Evolutionary conservation across 2,113 vertebrate genomes (phyloP).

Genomic region (Anoplopoma fimbria): DNA sequence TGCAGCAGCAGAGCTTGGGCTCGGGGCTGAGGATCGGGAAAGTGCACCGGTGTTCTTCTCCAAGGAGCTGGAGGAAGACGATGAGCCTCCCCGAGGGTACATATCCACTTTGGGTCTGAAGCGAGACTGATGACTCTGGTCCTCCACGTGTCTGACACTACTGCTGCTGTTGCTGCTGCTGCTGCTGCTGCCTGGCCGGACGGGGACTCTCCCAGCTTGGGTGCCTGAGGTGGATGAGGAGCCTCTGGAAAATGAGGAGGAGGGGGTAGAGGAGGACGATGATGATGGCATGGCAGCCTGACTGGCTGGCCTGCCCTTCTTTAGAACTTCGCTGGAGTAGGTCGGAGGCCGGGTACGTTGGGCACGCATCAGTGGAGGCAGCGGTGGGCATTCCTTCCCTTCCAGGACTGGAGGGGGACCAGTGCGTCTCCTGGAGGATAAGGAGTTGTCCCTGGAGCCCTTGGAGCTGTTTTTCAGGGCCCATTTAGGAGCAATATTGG

Average conservation of each 20-base stretch:
- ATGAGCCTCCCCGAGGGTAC: conserved; percentile 75
- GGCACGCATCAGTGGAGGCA: conserved; percentile 83
- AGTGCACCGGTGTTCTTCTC: conserved; percentile 79
- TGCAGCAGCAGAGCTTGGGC: conserved; percentile 60
- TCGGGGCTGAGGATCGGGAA: conserved; percentile 70
- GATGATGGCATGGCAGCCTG: conserved; percentile 50
- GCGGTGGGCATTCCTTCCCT: conserved; percentile 91
- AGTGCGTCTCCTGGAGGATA: conserved; percentile 88
- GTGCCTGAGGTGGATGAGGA: conserved; percentile 51
- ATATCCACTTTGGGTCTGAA: conserved; percentile 82
- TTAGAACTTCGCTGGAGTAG: conserved; percentile 63
- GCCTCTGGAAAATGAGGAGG: conserved; percentile 53
- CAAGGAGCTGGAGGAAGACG: conserved; percentile 66
- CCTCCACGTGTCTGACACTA: conserved; percentile 71
- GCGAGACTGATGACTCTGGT: conserved; percentile 74
- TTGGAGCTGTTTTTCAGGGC: conserved; percentile 85
- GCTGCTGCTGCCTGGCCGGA: conserved; percentile 48
- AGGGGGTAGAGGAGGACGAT: conserved; percentile 52
- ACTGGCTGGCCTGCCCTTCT: conserved; percentile 76
- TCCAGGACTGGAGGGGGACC: conserved; percentile 91
- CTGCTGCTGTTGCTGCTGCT: conserved; percentile 57
- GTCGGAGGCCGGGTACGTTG: conserved; percentile 87
- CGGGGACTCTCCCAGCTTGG: conserved; percentile 50
- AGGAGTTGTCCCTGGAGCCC: conserved; percentile 80
- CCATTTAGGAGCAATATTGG: conserved; percentile 88